Evolutionary conservation across 2,888 invertebrate genomes (phyloP).

Genomic region (Limulus polyphemus): DNA sequence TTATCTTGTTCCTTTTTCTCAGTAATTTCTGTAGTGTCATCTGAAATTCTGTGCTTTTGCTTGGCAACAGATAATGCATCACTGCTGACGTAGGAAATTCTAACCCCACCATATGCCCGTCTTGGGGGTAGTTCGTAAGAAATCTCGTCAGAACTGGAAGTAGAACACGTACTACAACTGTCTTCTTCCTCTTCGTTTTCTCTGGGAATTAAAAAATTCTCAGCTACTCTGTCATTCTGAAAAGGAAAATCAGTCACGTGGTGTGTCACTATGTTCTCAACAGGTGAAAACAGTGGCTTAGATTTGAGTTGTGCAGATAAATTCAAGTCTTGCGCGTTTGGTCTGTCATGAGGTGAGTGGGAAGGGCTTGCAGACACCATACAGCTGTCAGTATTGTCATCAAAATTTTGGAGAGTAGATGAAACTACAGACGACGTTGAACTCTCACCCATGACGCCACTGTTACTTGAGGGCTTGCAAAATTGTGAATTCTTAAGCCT

Average conservation of each 20-base stretch:
- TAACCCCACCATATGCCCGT: constrained; percentile 63
- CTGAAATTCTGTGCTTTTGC: constrained; percentile 39
- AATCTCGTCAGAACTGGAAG: constrained; percentile 61
- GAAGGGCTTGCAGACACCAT: neutral
- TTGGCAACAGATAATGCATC: constrained; percentile 56
- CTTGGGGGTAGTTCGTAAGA: constrained; percentile 64
- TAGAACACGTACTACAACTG: constrained; percentile 68
- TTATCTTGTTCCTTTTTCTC: too few species aligned
- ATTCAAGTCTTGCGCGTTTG: constrained; percentile 23
- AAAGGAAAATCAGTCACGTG: constrained; percentile 3
- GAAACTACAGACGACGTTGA: too few species aligned
- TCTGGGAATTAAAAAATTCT: constrained; percentile 16
- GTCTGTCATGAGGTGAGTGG: constrained; percentile 24
- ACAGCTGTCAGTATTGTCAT: too few species aligned
- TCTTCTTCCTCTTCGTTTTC: constrained; percentile 45
- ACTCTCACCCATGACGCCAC: constrained; percentile 1
- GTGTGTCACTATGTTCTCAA: too few species aligned
- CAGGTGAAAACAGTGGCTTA: too few species aligned
- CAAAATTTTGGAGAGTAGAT: too few species aligned
- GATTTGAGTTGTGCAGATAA: constrained; percentile 6
- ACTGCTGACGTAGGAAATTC: constrained; percentile 86
- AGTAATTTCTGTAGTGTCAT: too few species aligned
- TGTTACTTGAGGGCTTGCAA: constrained; percentile 3
- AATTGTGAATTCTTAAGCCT: constrained; percentile 6
- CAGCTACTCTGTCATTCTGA: constrained; percentile 11